Conservation (phyloP, 2,888 invertebrate genomes). For the Aethes cnicana region DNA sequence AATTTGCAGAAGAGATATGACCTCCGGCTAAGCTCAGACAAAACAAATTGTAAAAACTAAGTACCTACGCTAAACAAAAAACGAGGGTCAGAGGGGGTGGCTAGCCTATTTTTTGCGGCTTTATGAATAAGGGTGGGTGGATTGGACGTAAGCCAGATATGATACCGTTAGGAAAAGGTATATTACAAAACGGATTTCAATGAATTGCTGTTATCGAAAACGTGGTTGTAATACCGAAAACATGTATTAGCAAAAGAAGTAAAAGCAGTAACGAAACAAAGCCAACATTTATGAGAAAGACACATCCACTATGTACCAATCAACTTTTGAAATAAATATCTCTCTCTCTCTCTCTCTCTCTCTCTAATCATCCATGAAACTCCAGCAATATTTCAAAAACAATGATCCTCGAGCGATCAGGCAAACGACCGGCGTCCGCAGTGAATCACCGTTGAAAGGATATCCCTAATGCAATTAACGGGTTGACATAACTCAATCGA, state of each 20-base stretch:
- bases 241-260: neutral
- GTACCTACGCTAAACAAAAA: conserved; percentile 35
- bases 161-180: conserved; percentile 16
- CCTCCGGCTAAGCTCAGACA: conserved; percentile 35
- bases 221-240: conserved; percentile 6
- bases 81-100: conserved; percentile 9
- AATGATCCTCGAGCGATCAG: conserved; percentile 40
- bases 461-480: conserved; percentile 55
- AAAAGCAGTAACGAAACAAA: neutral
- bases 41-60: conserved; percentile 41
- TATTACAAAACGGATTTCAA: conserved; percentile 11
- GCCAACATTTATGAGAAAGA: no score
- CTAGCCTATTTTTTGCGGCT: conserved; percentile 34
- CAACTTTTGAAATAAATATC: no score
- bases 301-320: no score
- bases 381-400: conserved; percentile 16
- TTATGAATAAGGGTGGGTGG: conserved; percentile 40
- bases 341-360: no score
- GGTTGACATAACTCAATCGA: conserved; percentile 65
- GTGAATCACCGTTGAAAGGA: conserved; percentile 25
- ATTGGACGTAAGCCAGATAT: conserved; percentile 45
- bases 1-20: conserved; percentile 20
- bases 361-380: no score
- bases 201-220: conserved; percentile 1
- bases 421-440: conserved; percentile 38